Conservation (phyloP, 2,113 vertebrate genomes). For the Nothocercus julius region DNA sequence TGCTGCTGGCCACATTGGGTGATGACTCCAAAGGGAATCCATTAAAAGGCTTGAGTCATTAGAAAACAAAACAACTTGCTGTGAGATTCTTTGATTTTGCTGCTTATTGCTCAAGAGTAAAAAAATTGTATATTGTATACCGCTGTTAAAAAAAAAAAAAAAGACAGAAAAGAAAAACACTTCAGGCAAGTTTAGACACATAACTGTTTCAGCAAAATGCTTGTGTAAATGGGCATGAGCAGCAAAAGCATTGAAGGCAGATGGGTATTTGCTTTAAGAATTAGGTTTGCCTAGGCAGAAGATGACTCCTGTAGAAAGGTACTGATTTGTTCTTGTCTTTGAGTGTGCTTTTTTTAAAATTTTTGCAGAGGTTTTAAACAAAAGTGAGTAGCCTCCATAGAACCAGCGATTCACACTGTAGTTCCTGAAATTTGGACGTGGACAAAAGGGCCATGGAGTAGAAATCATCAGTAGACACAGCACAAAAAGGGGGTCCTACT, state of each 20-base stretch:
- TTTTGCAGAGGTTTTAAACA: neutral
- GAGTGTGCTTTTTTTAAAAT: neutral
- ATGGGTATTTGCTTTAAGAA: neutral
- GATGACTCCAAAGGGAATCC: slow-evolving; percentile 50
- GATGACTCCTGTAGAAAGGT: neutral
- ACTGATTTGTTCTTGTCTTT: neutral
- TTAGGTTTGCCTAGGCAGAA: neutral
- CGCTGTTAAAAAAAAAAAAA: slow-evolving; percentile 4
- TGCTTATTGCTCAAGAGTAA: slow-evolving; percentile 60
- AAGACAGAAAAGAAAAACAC: neutral
- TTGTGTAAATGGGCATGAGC: slow-evolving; percentile 22
- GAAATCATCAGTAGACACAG: neutral
- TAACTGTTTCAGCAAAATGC: neutral
- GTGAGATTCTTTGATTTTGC: slow-evolving; percentile 64
- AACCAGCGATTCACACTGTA: neutral
- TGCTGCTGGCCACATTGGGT: slow-evolving; percentile 38
- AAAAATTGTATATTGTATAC: neutral
- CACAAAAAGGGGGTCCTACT: neutral
- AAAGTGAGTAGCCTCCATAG: neutral
- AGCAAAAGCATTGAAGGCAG: slow-evolving; percentile 7
- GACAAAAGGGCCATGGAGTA: neutral
- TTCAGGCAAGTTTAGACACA: slow-evolving; percentile 57
- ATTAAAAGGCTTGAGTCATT: slow-evolving; percentile 64
- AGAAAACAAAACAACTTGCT: slow-evolving; percentile 44
- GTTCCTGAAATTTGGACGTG: neutral